Evolutionary conservation across 1,140 invertebrate species (phyloP).

Genomic region (Steinernema feltiae): DNA sequence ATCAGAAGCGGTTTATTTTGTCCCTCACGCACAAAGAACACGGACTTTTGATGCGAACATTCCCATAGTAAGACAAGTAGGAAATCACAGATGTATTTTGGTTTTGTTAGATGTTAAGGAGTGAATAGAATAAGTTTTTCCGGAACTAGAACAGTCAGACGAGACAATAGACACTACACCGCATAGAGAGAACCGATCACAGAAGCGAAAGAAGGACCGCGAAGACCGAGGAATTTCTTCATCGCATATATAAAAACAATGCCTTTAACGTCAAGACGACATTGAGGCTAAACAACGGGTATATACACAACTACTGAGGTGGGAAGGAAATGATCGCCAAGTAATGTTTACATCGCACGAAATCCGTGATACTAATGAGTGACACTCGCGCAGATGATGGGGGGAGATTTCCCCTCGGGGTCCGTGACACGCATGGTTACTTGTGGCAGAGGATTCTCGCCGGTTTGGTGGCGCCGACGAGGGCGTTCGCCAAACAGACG

Average conservation of each 20-base stretch:
- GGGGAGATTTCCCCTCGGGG: neutral
- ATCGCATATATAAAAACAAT: neutral
- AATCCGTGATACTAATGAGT: neutral
- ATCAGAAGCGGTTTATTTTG: too few species aligned
- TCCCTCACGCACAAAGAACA: too few species aligned
- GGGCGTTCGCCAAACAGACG: constrained; percentile 14
- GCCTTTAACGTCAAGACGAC: neutral
- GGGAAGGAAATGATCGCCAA: neutral
- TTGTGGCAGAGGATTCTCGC: neutral
- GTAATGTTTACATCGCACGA: neutral
- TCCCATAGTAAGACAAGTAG: too few species aligned
- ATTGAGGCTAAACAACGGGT: neutral
- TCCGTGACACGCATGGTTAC: neutral
- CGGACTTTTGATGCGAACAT: too few species aligned
- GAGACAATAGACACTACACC: too few species aligned
- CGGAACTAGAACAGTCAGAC: too few species aligned
- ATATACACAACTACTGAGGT: neutral
- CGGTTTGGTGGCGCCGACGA: constrained; percentile 11
- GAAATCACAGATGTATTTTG: neutral
- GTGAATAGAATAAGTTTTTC: too few species aligned
- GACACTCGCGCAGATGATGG: neutral
- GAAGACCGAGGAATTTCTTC: neutral
- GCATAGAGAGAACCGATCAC: neutral
- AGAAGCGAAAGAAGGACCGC: neutral
- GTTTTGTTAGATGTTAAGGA: too few species aligned